phyloP scores from a whole-genome alignment of 2,888 invertebrate genomes.

The Tetanocera ferruginea region DNA sequence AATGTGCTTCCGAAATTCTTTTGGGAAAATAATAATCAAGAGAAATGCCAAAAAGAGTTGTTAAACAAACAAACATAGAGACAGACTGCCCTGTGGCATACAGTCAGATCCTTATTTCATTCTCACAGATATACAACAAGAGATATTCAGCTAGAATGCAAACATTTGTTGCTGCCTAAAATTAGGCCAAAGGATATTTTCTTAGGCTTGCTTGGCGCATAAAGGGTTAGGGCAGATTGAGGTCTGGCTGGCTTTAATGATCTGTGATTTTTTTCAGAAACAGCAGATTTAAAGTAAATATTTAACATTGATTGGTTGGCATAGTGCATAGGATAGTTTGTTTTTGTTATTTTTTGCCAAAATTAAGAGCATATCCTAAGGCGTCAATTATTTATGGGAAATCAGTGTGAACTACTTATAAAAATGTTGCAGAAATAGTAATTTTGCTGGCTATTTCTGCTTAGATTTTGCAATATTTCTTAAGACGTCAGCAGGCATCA shows the following conservation, averaged over 20 bases:
- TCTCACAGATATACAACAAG: too few relatives aligned
- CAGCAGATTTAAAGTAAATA: background rate
- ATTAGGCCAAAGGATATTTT: constrained; percentile 28
- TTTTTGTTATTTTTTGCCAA: background rate
- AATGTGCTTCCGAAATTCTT: background rate
- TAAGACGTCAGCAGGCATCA: too few relatives aligned
- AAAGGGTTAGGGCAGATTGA: background rate
- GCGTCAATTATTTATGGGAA: background rate
- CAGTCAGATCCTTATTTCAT: too few relatives aligned
- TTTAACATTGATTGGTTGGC: background rate
- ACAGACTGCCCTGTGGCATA: too few relatives aligned
- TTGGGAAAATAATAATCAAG: background rate
- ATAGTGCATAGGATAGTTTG: background rate
- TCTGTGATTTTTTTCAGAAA: background rate
- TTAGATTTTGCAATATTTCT: too few relatives aligned
- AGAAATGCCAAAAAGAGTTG: background rate
- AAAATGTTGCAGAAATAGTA: background rate
- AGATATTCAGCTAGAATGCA: background rate
- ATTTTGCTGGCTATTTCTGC: background rate
- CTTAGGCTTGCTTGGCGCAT: background rate
- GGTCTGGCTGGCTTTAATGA: background rate
- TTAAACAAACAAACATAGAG: too few relatives aligned
- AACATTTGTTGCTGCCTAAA: constrained; percentile 6
- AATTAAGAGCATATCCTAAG: too few relatives aligned
- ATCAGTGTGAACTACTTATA: background rate